Evolutionary conservation across 2,797 vertebrate species (phyloP).

Genomic region (Etheostoma nigrum): DNA sequence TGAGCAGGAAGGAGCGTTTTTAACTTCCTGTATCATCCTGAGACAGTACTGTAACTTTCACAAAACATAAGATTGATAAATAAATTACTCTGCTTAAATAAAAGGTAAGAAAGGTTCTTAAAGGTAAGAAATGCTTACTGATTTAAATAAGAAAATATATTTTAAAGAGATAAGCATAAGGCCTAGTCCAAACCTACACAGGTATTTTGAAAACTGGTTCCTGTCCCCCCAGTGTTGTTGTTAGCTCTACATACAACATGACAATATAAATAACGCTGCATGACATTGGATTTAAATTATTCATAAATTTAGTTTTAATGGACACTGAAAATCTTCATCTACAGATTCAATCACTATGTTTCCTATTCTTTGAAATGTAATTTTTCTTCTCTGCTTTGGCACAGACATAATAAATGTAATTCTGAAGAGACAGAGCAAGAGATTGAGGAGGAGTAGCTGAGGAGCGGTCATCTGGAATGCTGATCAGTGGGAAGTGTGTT

Average conservation of each 20-base stretch:
- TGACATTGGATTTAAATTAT: not conserved
- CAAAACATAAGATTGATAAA: too few species aligned
- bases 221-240: too few species aligned
- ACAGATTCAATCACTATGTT: not conserved
- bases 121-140: too few species aligned
- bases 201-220: too few species aligned
- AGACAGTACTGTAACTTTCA: too few species aligned
- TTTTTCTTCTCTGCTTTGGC: not conserved
- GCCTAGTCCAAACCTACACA: too few species aligned
- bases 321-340: not conserved
- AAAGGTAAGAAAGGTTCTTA: too few species aligned
- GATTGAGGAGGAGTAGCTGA: slow-evolving; percentile 40
- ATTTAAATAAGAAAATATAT: not conserved
- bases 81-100: too few species aligned
- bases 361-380: not conserved
- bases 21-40: too few species aligned
- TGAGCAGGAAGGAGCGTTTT: not conserved
- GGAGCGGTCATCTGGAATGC: slow-evolving; percentile 71
- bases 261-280: not conserved
- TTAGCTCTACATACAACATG: not conserved
- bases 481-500: slow-evolving; percentile 56
- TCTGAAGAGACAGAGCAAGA: not conserved
- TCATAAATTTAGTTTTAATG: not conserved
- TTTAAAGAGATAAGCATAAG: not conserved
- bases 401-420: not conserved